A percentile compares a stretch with the other conserved stretches of the same genome.
Evolutionary conservation across 2,113 vertebrate genomes (phyloP).

Genomic region (Rhinichthys klamathensis): DNA sequence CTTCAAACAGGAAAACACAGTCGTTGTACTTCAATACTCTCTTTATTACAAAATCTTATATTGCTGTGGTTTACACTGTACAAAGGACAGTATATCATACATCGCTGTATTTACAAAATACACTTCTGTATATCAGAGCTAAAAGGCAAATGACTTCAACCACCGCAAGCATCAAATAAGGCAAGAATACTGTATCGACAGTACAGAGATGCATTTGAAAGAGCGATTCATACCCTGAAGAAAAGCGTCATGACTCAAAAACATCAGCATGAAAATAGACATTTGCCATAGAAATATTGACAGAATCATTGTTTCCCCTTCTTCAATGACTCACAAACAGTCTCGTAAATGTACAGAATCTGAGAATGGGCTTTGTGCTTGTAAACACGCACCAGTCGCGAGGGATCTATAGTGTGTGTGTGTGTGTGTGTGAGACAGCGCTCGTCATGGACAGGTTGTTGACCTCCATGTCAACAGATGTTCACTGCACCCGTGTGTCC

Average conservation of each 20-base stretch:
- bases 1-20: neutral
- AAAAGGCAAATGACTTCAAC: conserved; percentile 86
- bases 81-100: conserved; percentile 78
- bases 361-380: neutral
- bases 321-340: neutral
- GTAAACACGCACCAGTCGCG: neutral
- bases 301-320: neutral
- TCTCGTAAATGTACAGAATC: conserved; percentile 9
- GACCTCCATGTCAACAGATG: conserved; percentile 14
- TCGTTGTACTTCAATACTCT: conserved; percentile 73
- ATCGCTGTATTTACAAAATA: conserved; percentile 86
- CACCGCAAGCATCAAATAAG: conserved; percentile 91
- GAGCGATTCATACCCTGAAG: conserved; percentile 14
- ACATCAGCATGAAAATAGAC: conserved; percentile 26
- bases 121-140: conserved; percentile 85
- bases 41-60: conserved; percentile 81
- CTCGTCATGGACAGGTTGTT: neutral
- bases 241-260: conserved; percentile 9
- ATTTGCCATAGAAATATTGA: conserved; percentile 4
- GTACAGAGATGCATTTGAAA: conserved; percentile 10
- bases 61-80: conserved; percentile 80
- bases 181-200: conserved; percentile 77
- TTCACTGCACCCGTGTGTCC: conserved; percentile 14
- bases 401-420: neutral
- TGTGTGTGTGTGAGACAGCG: neutral